Conservation (phyloP, 2,113 vertebrate species). For the Sciurus niger region DNA sequence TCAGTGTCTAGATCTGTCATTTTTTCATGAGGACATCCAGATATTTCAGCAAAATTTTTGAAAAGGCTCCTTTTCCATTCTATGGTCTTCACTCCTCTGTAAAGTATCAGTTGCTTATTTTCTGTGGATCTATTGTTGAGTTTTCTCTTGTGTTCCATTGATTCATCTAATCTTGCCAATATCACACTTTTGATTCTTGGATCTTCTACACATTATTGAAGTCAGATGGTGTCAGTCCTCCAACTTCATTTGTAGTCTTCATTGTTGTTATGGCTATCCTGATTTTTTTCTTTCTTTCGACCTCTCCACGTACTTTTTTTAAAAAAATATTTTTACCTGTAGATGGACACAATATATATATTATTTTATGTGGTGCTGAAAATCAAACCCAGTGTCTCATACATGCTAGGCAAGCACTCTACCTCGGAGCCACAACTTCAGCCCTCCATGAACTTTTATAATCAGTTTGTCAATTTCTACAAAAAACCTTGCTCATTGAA, state of each 20-base stretch:
- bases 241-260: neutral
- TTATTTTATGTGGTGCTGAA: too few species aligned
- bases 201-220: neutral
- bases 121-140: neutral
- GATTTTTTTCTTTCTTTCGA: too few species aligned
- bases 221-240: neutral
- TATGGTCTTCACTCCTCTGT: neutral
- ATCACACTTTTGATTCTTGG: neutral
- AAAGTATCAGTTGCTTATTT: neutral
- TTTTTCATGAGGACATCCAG: neutral
- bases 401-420: too few species aligned
- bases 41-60: neutral
- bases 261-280: neutral
- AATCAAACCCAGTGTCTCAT: too few species aligned
- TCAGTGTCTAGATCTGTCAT: neutral
- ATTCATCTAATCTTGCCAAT: too few species aligned
- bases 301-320: neutral
- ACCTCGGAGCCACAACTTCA: too few species aligned
- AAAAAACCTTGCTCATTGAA: neutral
- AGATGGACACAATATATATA: too few species aligned
- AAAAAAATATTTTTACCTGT: too few species aligned
- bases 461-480: neutral
- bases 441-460: neutral
- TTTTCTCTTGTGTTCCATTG: neutral
- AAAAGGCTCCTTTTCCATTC: neutral